phyloP scores from a whole-genome alignment of 2,888 invertebrate genomes.

The Apocheima hispidaria region DNA sequence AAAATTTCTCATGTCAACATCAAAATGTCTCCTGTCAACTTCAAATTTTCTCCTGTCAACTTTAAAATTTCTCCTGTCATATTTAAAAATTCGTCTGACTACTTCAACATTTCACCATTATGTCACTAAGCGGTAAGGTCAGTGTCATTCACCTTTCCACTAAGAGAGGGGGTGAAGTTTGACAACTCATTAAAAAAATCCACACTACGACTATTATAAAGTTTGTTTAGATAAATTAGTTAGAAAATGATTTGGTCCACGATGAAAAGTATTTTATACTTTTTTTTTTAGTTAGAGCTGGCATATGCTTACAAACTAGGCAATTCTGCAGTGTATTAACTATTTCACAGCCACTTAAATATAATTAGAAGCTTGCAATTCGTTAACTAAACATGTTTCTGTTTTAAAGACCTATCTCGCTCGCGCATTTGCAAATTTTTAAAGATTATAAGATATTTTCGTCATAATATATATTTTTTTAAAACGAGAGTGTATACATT shows the following conservation, averaged over 20 bases:
- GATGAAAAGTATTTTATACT: conserved; percentile 36
- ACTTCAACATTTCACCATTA: no score
- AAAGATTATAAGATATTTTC: no score
- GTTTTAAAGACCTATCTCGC: no score
- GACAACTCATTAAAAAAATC: neutral
- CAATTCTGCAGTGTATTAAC: conserved; percentile 60
- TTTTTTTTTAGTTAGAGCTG: conserved; percentile 28
- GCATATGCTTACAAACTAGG: conserved; percentile 38
- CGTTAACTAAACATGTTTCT: conserved; percentile 14
- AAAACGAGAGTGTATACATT: no score
- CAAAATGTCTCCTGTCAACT: no score
- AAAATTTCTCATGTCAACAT: neutral
- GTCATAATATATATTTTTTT: no score
- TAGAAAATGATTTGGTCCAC: conserved; percentile 29
- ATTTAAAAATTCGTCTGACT: no score
- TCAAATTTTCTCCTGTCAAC: no score
- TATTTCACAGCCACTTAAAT: conserved; percentile 81
- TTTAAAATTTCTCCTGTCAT: no score
- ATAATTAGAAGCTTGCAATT: conserved; percentile 57
- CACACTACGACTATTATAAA: neutral
- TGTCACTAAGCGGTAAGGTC: no score
- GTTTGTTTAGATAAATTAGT: neutral
- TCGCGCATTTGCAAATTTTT: no score
- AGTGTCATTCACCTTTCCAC: neutral
- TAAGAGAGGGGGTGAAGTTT: neutral